Conservation (phyloP, 2,113 vertebrate genomes). For the Lagopus muta region DNA sequence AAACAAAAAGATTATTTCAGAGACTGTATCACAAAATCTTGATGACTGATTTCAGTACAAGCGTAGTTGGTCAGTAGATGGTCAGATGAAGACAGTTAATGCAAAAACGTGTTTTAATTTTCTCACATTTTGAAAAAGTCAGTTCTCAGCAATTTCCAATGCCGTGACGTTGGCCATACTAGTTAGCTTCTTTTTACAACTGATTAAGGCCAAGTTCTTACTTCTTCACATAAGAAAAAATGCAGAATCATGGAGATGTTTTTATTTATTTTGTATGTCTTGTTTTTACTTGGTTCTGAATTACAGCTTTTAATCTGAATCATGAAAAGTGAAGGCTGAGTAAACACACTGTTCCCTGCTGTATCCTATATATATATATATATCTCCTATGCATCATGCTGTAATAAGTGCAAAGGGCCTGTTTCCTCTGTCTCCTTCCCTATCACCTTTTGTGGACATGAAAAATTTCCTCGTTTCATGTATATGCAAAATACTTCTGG, state of each 20-base stretch:
- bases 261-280: not conserved
- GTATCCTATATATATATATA: not conserved
- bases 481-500: not conserved
- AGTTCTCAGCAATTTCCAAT: slow-evolving; percentile 10
- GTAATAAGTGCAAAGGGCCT: not conserved
- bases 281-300: not conserved
- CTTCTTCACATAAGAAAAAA: not conserved
- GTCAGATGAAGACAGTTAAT: not conserved
- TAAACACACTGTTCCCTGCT: not conserved
- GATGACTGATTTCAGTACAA: not conserved
- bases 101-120: not conserved
- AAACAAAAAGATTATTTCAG: not conserved
- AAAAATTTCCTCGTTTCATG: not conserved
- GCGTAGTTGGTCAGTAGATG: not conserved
- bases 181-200: not conserved
- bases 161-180: not conserved
- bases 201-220: not conserved
- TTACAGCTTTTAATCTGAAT: not conserved
- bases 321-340: not conserved
- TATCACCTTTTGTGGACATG: not conserved
- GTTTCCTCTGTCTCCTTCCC: not conserved
- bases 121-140: slow-evolving; percentile 7
- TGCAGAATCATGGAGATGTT: not conserved
- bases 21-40: not conserved
- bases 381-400: not conserved